Base-by-base conservation (phyloP, 1,140 invertebrate species). In the Eumaeus atala region DNA sequence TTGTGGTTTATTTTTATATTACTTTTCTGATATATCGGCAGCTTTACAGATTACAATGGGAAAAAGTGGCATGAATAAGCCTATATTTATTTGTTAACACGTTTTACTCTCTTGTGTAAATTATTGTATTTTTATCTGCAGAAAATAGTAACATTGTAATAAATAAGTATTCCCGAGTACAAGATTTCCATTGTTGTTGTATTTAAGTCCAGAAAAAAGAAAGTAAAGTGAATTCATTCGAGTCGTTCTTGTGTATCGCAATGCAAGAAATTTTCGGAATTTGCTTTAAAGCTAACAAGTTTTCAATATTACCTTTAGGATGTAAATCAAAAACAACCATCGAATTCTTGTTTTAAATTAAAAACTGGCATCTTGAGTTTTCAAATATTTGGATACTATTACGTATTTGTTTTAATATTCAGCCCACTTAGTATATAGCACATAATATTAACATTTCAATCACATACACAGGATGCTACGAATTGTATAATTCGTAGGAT, bases 221-320 rank as follows among this genome's bases (percentile, higher is more conserved):
- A 61, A 58, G 38, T 33, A 47, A 54, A 37, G 36, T 37, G 49
- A 44, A n/a, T 51, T 51, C 49, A 35, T 37, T 51, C n/a, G 17
- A 51, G 33, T 51, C 37, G 36, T 34, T 51, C 37, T 51, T 49
- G 12, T 49, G 21, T 14, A 21, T 49, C 11, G 49, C 49, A 37
- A 37, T 12, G 44, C 14, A 44, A 72, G 63, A 72, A 70, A 77
- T 78, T 76, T 80, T 77, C 64, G 76, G 74, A 83, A 81, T 85
- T 73, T 70, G 65, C 73, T 74, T 70, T 72, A 72, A 77, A 81
- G 64, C 65, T 16, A 73, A 77, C 60, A 66, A 77, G 68, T 70
- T 76, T 73, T 69, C 70, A 66, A 74, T 73, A 68, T 69, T 58
- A 61, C 53, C 56, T 63, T 52, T 57, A 66, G 72, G 64, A 70